These are phyloP conservation scores for Rhizomys pruinosus DNA, from an alignment of 2,113 vertebrate genomes.

Conservation along the genomic window DNA sequence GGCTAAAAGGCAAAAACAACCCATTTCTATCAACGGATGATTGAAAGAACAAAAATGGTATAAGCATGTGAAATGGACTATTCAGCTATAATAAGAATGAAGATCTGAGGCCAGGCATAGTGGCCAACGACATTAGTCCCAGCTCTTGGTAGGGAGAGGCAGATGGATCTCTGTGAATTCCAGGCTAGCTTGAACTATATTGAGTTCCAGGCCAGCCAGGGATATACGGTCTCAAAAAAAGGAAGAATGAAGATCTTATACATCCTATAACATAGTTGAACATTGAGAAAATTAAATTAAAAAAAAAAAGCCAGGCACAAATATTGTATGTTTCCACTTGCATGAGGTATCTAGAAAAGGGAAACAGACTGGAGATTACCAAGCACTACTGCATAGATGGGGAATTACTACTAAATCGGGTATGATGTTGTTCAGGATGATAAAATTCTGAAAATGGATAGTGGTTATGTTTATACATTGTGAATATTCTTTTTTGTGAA, in stretches of 20 bases:
- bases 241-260: neutral
- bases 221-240: too few relatives aligned
- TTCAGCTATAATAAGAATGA: neutral
- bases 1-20: neutral
- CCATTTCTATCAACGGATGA: neutral
- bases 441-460: neutral
- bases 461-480: neutral
- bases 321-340: neutral
- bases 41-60: neutral
- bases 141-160: too few relatives aligned
- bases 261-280: neutral
- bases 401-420: neutral
- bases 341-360: neutral
- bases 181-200: too few relatives aligned
- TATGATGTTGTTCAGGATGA: neutral
- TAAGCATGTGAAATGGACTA: neutral
- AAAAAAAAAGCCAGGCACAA: neutral
- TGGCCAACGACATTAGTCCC: too few relatives aligned
- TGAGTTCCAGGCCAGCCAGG: too few relatives aligned
- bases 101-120: neutral
- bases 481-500: neutral
- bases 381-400: neutral
- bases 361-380: neutral
- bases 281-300: neutral
- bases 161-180: too few relatives aligned